These are phyloP conservation scores for Ailuropoda melanoleuca DNA, from an alignment of 2,113 vertebrate species.

Conservation along the genomic window DNA sequence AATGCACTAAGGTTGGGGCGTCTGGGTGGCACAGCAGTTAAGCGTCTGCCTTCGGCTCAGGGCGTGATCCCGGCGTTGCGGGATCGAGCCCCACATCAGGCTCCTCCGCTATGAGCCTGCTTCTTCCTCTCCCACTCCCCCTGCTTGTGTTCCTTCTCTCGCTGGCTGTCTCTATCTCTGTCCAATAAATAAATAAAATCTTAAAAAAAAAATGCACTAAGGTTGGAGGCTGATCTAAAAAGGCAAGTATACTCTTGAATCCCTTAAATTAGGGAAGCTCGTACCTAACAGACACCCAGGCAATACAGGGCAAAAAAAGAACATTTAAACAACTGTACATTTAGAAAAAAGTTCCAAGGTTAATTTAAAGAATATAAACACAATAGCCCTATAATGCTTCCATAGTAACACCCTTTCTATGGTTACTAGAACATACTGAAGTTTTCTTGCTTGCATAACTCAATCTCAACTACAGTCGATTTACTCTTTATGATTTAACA, in stretches of 20 bases:
- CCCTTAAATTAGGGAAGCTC: slow-evolving; percentile 2
- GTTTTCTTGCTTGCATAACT: not conserved
- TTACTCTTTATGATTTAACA: not conserved
- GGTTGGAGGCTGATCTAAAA: not conserved
- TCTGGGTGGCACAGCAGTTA: too few relatives aligned
- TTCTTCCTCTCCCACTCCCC: too few relatives aligned
- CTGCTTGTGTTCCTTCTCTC: too few relatives aligned
- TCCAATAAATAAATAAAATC: too few relatives aligned
- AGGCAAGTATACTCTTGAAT: not conserved
- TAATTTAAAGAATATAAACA: not conserved
- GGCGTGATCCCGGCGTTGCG: too few relatives aligned
- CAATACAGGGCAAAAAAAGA: not conserved
- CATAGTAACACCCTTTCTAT: not conserved
- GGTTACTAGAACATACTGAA: not conserved
- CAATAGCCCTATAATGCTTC: not conserved
- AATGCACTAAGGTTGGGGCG: not conserved
- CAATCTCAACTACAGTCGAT: not conserved
- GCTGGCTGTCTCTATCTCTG: too few relatives aligned
- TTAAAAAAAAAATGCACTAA: not conserved
- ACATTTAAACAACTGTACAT: not conserved
- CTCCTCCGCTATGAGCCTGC: too few relatives aligned
- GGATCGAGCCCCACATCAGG: too few relatives aligned
- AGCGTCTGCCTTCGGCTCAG: too few relatives aligned
- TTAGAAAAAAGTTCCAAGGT: not conserved
- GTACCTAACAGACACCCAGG: not conserved